Evolutionary conservation across 2,113 vertebrate species (phyloP).

Genomic region (Fregata magnificens): DNA sequence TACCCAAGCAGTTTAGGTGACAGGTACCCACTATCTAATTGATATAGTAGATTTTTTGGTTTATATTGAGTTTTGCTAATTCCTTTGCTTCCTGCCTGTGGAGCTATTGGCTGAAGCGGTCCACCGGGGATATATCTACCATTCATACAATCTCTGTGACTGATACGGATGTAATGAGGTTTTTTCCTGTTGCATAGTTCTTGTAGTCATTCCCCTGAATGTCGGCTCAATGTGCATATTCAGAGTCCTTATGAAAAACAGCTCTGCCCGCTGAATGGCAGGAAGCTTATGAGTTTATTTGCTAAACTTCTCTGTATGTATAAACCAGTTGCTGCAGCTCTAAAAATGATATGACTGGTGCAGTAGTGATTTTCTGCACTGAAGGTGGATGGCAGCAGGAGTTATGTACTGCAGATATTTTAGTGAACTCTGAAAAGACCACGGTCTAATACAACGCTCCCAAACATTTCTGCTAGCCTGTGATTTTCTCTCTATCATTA

Average conservation of each 20-base stretch:
- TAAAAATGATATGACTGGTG: conserved; percentile 17
- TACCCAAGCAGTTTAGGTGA: neutral
- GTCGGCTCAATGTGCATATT: neutral
- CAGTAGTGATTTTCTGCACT: conserved; percentile 37
- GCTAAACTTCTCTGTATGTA: neutral
- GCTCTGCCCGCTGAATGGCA: conserved; percentile 10
- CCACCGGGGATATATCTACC: neutral
- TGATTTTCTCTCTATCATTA: conserved; percentile 10
- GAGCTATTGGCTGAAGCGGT: neutral
- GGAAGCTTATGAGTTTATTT: conserved; percentile 4
- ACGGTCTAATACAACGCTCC: neutral
- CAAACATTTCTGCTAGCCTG: neutral
- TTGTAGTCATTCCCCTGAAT: neutral
- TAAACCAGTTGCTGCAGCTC: conserved; percentile 30
- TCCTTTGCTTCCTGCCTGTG: conserved; percentile 1
- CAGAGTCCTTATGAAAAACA: neutral
- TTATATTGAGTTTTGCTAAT: neutral
- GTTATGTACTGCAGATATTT: conserved; percentile 54
- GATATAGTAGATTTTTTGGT: neutral
- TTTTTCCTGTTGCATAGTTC: neutral
- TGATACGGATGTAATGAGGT: neutral
- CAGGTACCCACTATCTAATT: neutral
- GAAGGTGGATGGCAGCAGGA: conserved; percentile 19
- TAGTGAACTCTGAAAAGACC: conserved; percentile 7
- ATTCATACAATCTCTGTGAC: neutral